Base-by-base conservation (phyloP, 2,888 invertebrate genomes). In the Diaperis boleti region DNA sequence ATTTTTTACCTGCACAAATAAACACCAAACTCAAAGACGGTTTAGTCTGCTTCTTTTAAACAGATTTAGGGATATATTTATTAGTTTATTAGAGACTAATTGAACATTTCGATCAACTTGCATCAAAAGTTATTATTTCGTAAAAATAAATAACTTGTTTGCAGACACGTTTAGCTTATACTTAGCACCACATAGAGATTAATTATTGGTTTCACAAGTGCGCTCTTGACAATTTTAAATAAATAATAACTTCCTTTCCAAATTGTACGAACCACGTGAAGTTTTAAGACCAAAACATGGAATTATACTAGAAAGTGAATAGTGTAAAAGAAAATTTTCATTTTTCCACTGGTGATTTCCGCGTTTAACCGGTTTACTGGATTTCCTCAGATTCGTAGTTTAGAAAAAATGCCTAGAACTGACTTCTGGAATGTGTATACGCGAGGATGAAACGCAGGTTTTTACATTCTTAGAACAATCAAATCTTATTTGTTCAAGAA, bases 31-130 rank as follows among this genome's bases (percentile, higher is more conserved):
- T 49, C 15, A 49, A 49, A 49, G 35, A 33, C 29, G 3, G 49
- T 49, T 49, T 49, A 49, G 35, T 49, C 35, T 49, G 18, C 49
- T 10, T 15, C 35, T n/a, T 42, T 42, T 42, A 42, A 20, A 42
- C n/a, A 18, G 2, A 49, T 35, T 49, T 49, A 20, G 15, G 7
- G n/a, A 8, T 8, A 35, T 18, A 49, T 49, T 49, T 49, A 49
- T 49, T 35, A 15, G 17, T 49, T 17, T 35, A 15, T 49, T 49
- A 49, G 33, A 29, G 8, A 26, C 26, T 22, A 45, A 18, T 22
- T 20, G 26, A 20, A 22, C 44, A 45, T 45, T 45, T n/a, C n/a
- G n/a, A n/a, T n/a, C n/a, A n/a, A n/a, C n/a, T n/a, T n/a, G n/a
- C n/a, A n/a, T n/a, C n/a, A n/a, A n/a, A n/a, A n/a, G n/a, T n/a